A percentile compares a stretch with the other conserved stretches of the same genome.
Evolutionary conservation across 2,797 vertebrate genomes (phyloP).

Genomic region (Pseudomugil tenellus): DNA sequence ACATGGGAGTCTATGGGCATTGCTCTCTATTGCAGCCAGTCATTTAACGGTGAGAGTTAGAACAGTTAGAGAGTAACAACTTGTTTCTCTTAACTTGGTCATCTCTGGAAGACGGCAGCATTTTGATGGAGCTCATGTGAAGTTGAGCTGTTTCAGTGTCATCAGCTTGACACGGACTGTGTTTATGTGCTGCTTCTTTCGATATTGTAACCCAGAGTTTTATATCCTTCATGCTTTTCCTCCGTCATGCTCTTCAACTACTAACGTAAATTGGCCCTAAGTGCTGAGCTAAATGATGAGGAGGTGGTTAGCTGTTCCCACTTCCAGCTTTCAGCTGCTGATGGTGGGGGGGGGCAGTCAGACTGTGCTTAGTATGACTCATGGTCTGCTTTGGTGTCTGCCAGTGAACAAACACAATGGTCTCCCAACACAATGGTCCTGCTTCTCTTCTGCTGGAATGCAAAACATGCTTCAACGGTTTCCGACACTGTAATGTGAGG

Average conservation of each 20-base stretch:
- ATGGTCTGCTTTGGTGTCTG: constrained; percentile 73
- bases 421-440: constrained; percentile 70
- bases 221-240: constrained; percentile 22
- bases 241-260: background rate
- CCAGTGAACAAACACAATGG: constrained; percentile 76
- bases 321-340: constrained; percentile 39
- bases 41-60: no score
- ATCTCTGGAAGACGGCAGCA: constrained; percentile 13
- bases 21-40: no score
- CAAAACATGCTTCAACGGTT: constrained; percentile 67
- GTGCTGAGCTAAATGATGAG: constrained; percentile 23
- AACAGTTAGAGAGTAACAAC: constrained; percentile 7
- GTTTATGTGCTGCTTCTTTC: constrained; percentile 28
- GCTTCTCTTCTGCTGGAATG: constrained; percentile 70
- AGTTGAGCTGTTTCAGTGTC: constrained; percentile 49
- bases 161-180: constrained; percentile 8
- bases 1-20: no score
- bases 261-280: constrained; percentile 19
- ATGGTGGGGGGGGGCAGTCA: constrained; percentile 51
- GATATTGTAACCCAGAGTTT: constrained; percentile 31
- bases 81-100: constrained; percentile 6
- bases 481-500: constrained; percentile 58
- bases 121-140: constrained; percentile 29
- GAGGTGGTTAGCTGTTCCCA: constrained; percentile 44
- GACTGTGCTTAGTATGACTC: constrained; percentile 75